phyloP scores from a whole-genome alignment of 1,140 invertebrate species.

The Bombyx mandarina region DNA sequence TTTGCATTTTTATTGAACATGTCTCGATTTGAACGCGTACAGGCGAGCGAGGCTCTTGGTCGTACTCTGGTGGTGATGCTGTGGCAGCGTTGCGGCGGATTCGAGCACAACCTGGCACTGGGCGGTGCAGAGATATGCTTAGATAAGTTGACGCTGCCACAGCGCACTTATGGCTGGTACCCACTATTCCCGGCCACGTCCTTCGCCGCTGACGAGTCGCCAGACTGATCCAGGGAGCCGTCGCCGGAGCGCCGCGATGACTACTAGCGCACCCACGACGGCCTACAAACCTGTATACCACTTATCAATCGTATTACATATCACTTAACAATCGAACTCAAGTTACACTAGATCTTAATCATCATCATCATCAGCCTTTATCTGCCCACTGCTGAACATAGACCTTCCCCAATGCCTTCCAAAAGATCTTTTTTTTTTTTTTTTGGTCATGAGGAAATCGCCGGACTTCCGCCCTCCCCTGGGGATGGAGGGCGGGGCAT shows the following conservation, averaged over 20 bases:
- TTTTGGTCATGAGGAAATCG: too few species aligned
- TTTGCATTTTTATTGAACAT: not conserved
- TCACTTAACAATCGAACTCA: too few species aligned
- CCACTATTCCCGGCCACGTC: slow-evolving; percentile 82
- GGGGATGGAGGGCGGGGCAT: too few species aligned
- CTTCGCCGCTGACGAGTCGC: slow-evolving; percentile 55
- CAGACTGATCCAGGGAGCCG: slow-evolving; percentile 66
- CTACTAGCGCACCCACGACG: slow-evolving; percentile 41
- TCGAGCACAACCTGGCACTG: slow-evolving; percentile 89
- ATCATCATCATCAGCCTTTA: too few species aligned
- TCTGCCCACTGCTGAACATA: too few species aligned
- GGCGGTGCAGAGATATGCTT: slow-evolving; percentile 89
- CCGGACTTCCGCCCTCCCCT: too few species aligned
- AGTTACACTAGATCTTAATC: too few species aligned
- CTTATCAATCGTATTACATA: not conserved
- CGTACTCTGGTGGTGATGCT: slow-evolving; percentile 89
- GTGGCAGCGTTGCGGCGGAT: slow-evolving; percentile 89
- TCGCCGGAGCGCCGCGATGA: slow-evolving; percentile 58
- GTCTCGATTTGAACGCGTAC: slow-evolving; percentile 9
- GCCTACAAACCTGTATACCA: slow-evolving; percentile 17
- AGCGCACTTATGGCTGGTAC: slow-evolving; percentile 89
- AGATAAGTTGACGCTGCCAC: slow-evolving; percentile 82
- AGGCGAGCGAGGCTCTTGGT: slow-evolving; percentile 87
- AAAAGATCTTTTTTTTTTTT: too few species aligned
- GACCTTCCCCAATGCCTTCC: too few species aligned